Base-by-base conservation (phyloP, 2,113 vertebrate species). In the Siphamia tubifer region DNA sequence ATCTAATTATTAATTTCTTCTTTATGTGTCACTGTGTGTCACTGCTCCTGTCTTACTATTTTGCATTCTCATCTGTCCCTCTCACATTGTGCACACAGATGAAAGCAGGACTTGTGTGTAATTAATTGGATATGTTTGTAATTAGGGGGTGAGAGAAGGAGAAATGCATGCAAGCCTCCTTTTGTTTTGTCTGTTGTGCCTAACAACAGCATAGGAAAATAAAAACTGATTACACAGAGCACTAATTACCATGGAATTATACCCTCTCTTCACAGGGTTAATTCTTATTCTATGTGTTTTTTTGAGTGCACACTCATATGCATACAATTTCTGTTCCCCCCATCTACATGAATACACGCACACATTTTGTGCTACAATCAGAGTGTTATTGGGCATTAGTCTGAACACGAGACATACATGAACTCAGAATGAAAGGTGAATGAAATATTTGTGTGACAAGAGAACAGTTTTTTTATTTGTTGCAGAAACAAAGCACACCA, bases 111-210 rank as follows among this genome's bases (percentile, higher is more conserved):
- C 81, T 85, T 68, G 87, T 72, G 74, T 81, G 89, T 90, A 88
- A 92, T 92, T 92, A 92, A 92, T 90, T 89, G 84, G 84, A 90
- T 90, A 88, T 91, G 91, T 92, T 90, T 88, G 89, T 91, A 92
- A 92, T 92, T 89, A 92, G 82, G 57, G 66, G 73, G 77, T 44
- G 70, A 72, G 79, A 79, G 68, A 85, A 78, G 72, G 74, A 76
- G 74, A 82, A 74, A 60, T 73, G 61, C 68, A 56, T 10, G 77
- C 74, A 44, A 63, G 70, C 64, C 77, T 84, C 67, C 72, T 83
- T 91, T 91, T 92, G 88, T 92, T 89, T 85, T 74, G 87, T 76
- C 78, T 82, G 82, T 69, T 85, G 84, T n/a, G 60, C 63, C 63
- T 62, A 74, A 87, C 78, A 85, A 65, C 74, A 68, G 83, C 74